phyloP scores from a whole-genome alignment of 2,113 vertebrate species.

The Pluvianellus socialis region DNA sequence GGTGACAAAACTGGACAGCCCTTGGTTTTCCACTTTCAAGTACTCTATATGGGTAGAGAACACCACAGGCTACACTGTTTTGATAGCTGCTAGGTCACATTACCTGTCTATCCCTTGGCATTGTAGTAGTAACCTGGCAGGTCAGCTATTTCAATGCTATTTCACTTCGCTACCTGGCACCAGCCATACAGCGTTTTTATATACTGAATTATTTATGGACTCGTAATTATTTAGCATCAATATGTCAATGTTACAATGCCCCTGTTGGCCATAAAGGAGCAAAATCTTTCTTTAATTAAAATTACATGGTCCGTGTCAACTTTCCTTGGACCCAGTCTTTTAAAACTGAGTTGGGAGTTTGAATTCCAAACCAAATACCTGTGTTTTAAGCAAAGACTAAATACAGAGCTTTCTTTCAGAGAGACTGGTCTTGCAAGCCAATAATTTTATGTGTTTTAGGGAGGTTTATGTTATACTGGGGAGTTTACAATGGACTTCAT shows the following conservation, averaged over 20 bases:
- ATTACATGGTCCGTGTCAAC: slow-evolving; percentile 68
- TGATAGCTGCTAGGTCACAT: slow-evolving; percentile 28
- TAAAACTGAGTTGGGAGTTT: slow-evolving; percentile 66
- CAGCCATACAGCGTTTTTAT: slow-evolving; percentile 44
- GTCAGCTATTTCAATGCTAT: not conserved
- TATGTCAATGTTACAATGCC: slow-evolving; percentile 63
- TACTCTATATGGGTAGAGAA: not conserved
- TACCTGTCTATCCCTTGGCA: not conserved
- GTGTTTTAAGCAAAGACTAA: slow-evolving; percentile 67
- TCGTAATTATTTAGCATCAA: slow-evolving; percentile 66
- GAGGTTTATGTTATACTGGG: slow-evolving; percentile 60
- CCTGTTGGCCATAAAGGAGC: slow-evolving; percentile 58
- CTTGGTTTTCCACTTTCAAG: slow-evolving; percentile 45
- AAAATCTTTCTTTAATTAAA: slow-evolving; percentile 73
- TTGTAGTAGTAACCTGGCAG: not conserved
- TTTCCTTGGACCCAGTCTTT: slow-evolving; percentile 68
- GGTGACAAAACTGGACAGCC: slow-evolving; percentile 38
- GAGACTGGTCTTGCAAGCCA: slow-evolving; percentile 60
- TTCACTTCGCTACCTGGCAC: slow-evolving; percentile 23
- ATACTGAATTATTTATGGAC: slow-evolving; percentile 64
- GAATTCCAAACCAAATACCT: slow-evolving; percentile 61
- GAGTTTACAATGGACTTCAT: slow-evolving; percentile 67
- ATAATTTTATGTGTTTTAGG: slow-evolving; percentile 65
- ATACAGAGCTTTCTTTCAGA: slow-evolving; percentile 58
- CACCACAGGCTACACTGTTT: not conserved